These are phyloP conservation scores for Procavia capensis DNA, from an alignment of 2,113 vertebrate genomes.

Conservation along the genomic window DNA sequence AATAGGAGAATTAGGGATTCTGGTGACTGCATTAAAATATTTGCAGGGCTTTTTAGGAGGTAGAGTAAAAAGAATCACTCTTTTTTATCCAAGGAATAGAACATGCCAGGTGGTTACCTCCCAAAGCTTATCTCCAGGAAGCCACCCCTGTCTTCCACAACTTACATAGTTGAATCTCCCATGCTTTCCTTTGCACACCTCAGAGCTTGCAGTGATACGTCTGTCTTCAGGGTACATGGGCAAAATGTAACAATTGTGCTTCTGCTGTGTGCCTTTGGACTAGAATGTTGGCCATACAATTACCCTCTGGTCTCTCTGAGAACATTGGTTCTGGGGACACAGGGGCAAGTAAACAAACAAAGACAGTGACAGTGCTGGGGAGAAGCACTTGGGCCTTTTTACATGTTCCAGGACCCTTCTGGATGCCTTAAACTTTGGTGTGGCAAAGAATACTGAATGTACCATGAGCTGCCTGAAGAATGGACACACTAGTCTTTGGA, in stretches of 20 bases:
- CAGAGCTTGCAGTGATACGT: not conserved
- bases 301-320: too few relatives aligned
- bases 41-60: not conserved
- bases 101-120: rapidly evolving
- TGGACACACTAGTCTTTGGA: too few relatives aligned
- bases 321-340: not conserved
- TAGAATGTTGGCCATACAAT: too few relatives aligned
- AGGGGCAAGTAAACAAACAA: not conserved
- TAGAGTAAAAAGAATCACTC: not conserved
- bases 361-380: not conserved
- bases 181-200: not conserved
- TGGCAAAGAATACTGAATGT: too few relatives aligned
- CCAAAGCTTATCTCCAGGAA: too few relatives aligned
- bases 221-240: not conserved
- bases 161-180: too few relatives aligned
- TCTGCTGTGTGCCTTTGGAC: too few relatives aligned
- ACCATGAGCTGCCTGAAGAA: too few relatives aligned
- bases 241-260: too few relatives aligned
- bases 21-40: too few relatives aligned
- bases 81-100: not conserved
- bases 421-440: too few relatives aligned
- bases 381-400: not conserved
- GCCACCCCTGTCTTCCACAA: not conserved
- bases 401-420: not conserved
- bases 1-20: rapidly evolving